These are phyloP conservation scores for Hedya salicella DNA, from an alignment of 2,888 invertebrate species.

Conservation along the genomic window DNA sequence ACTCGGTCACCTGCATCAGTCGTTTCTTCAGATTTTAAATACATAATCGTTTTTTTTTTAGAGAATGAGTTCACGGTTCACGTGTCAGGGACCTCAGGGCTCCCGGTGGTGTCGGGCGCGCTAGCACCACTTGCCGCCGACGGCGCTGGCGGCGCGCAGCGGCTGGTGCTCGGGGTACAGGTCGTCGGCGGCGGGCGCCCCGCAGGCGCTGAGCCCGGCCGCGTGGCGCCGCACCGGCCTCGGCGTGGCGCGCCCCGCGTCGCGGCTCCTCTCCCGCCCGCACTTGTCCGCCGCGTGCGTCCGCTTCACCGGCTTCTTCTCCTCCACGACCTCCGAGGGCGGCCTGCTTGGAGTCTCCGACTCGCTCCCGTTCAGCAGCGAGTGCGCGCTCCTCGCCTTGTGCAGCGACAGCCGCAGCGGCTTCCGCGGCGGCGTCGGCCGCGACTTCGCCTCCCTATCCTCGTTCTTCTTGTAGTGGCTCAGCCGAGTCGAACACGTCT, in stretches of 20 bases:
- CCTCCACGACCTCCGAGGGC: conserved; percentile 62
- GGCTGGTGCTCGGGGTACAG: conserved; percentile 69
- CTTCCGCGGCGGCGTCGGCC: conserved; percentile 94
- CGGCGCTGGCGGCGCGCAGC: conserved; percentile 53
- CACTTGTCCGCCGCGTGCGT: conserved; percentile 75
- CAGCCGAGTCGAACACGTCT: conserved; percentile 76
- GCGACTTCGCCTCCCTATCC: conserved; percentile 78
- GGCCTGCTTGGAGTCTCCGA: conserved; percentile 74
- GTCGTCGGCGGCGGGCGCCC: conserved; percentile 72
- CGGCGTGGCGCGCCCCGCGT: conserved; percentile 71
- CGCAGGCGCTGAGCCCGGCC: conserved; percentile 63
- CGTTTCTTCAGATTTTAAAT: too few species aligned
- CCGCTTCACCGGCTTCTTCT: conserved; percentile 86
- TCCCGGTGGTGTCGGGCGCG: too few species aligned
- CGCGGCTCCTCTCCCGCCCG: conserved; percentile 62
- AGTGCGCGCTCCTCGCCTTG: conserved; percentile 92
- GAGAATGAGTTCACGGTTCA: too few species aligned
- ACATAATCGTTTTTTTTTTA: too few species aligned
- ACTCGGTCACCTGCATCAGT: too few species aligned
- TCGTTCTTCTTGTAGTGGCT: conserved; percentile 77
- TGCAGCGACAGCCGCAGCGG: conserved; percentile 93
- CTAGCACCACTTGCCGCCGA: conserved; percentile 68
- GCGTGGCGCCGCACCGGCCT: conserved; percentile 65
- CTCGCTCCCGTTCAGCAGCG: conserved; percentile 82
- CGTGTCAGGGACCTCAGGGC: too few species aligned